A percentile compares a stretch with the other conserved stretches of the same genome.
Conservation (phyloP, 37 sponge, comb jelly and placozoan species). For the Corticium candelabrum region DNA sequence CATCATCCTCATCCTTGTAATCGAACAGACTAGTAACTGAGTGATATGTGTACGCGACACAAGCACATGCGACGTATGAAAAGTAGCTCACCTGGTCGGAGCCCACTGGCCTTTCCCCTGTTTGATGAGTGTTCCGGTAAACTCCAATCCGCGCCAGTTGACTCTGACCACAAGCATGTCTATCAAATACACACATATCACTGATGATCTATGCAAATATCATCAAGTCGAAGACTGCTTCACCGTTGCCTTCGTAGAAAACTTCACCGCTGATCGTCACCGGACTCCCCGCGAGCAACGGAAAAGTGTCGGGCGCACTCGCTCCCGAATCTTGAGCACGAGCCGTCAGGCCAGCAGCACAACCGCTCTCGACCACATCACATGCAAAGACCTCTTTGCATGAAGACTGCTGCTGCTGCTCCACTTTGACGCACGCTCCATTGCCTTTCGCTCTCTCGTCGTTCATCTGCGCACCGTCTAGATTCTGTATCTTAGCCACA, state of each 20-base stretch:
- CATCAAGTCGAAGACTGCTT: background rate
- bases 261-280: slow-evolving; percentile 1
- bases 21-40: no score
- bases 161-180: background rate
- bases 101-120: background rate
- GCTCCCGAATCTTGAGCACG: background rate
- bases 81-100: no score
- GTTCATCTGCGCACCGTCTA: background rate
- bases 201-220: no score
- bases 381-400: background rate
- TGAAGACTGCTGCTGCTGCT: background rate
- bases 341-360: no score
- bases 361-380: no score
- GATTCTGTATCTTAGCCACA: no score
- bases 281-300: background rate
- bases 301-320: background rate
- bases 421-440: no score
- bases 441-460: no score
- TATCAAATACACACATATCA: no score
- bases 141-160: background rate
- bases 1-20: no score
- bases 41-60: no score
- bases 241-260: background rate
- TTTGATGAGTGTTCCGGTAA: background rate
- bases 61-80: no score